phyloP scores from a whole-genome alignment of 2,888 invertebrate genomes.

The Cerceris rybyensis region DNA sequence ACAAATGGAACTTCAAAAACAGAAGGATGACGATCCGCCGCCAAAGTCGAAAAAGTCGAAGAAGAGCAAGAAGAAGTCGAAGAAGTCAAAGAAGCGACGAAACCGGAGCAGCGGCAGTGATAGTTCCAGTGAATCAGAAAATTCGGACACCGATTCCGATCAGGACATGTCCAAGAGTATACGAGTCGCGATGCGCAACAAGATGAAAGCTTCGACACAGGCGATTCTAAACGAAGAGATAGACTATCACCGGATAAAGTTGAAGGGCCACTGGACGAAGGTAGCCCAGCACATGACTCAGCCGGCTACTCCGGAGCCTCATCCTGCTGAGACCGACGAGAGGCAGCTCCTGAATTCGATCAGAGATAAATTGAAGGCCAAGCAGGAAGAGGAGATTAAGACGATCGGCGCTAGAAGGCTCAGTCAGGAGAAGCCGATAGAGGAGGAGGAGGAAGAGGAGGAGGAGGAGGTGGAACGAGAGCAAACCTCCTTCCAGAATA shows the following conservation, averaged over 20 bases:
- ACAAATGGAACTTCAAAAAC: slow-evolving; percentile 82
- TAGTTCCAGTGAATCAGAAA: slow-evolving; percentile 80
- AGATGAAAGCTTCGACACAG: slow-evolving; percentile 82
- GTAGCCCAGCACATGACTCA: slow-evolving; percentile 70
- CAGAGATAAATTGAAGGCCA: slow-evolving; percentile 83
- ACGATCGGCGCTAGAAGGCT: slow-evolving; percentile 60
- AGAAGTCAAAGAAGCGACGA: slow-evolving; percentile 83
- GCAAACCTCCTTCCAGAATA: slow-evolving; percentile 57
- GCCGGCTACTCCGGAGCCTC: slow-evolving; percentile 65
- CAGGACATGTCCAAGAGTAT: slow-evolving; percentile 85
- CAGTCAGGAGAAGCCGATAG: slow-evolving; percentile 47
- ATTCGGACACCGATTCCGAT: slow-evolving; percentile 81
- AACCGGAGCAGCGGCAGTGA: slow-evolving; percentile 81
- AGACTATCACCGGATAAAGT: slow-evolving; percentile 75
- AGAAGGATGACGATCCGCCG: slow-evolving; percentile 84
- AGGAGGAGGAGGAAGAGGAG: slow-evolving; percentile 59
- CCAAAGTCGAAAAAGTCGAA: slow-evolving; percentile 84
- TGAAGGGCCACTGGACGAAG: slow-evolving; percentile 83
- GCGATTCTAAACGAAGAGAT: slow-evolving; percentile 82
- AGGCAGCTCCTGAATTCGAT: slow-evolving; percentile 82
- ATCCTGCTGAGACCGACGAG: slow-evolving; percentile 80
- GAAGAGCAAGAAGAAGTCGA: slow-evolving; percentile 83
- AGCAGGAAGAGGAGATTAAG: slow-evolving; percentile 83
- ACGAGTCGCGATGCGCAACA: slow-evolving; percentile 86
- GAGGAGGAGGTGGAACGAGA: slow-evolving; percentile 62